Conservation (phyloP, 2,888 invertebrate genomes). For the Cyclophora albipunctata region DNA sequence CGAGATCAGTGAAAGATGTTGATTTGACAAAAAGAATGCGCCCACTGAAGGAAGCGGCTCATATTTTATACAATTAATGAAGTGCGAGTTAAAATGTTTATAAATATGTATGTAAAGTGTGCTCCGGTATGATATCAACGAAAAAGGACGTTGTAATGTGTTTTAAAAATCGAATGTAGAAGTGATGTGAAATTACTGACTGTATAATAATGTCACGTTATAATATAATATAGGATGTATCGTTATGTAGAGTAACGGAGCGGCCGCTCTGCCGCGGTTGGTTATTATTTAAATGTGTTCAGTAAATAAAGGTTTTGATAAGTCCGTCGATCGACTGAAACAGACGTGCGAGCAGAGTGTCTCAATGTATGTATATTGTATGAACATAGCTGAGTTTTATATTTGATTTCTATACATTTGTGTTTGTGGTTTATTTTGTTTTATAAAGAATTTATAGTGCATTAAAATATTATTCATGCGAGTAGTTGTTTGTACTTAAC, state of each 20-base stretch:
- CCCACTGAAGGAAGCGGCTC: slow-evolving; percentile 7
- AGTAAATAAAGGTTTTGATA: slow-evolving; percentile 7
- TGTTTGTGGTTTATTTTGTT: slow-evolving; percentile 9
- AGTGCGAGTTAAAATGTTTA: slow-evolving; percentile 11
- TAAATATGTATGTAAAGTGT: slow-evolving; percentile 26
- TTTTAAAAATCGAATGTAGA: slow-evolving; percentile 36
- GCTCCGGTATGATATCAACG: slow-evolving; percentile 34
- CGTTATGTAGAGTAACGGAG: slow-evolving; percentile 10
- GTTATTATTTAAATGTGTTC: slow-evolving; percentile 19
- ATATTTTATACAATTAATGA: slow-evolving; percentile 15
- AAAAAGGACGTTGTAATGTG: slow-evolving; percentile 45
- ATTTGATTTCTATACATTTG: not conserved
- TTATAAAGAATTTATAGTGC: slow-evolving; percentile 5
- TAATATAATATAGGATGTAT: slow-evolving; percentile 34
- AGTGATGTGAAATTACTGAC: slow-evolving; percentile 41
- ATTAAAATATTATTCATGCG: slow-evolving; percentile 8
- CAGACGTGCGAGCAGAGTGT: not conserved
- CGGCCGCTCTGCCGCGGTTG: slow-evolving; percentile 37
- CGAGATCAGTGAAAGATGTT: too few relatives aligned
- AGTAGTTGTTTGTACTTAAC: slow-evolving; percentile 4
- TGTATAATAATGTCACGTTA: slow-evolving; percentile 51
- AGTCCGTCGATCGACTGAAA: slow-evolving; percentile 9
- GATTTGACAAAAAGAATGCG: not conserved
- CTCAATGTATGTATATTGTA: too few relatives aligned
- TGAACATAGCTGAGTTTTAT: not conserved